These are phyloP conservation scores for Brachionus koreanus DNA, from an alignment of 1,140 invertebrate genomes.

Conservation along the genomic window DNA sequence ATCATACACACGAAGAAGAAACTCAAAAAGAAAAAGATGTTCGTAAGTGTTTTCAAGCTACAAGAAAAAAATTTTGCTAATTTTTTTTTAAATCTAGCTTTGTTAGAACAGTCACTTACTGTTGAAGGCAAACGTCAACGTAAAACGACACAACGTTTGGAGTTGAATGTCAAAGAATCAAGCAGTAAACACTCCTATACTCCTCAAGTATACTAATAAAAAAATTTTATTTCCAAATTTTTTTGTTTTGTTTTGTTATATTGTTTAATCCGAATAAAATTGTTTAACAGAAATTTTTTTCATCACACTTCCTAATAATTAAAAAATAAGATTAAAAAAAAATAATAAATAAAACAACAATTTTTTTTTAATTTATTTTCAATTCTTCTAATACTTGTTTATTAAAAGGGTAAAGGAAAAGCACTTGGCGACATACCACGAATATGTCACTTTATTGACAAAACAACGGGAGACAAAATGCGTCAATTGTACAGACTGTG, in stretches of 20 bases:
- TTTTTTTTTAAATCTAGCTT: constrained; percentile 47
- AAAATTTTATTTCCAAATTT: not conserved
- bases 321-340: not conserved
- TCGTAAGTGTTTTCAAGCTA: not conserved
- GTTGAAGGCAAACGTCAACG: constrained; percentile 54
- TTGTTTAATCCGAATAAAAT: constrained; percentile 14
- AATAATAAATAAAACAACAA: not conserved
- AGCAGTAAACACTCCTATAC: constrained; percentile 43
- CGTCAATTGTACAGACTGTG: constrained; percentile 55
- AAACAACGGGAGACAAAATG: constrained; percentile 52
- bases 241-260: not conserved
- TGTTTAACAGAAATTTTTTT: not conserved
- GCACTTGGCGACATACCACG: constrained; percentile 56
- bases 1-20: not conserved
- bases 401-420: constrained; percentile 54
- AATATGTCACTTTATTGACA: constrained; percentile 54
- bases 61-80: not conserved
- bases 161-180: constrained; percentile 48
- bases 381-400: not conserved
- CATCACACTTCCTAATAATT: not conserved
- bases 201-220: constrained; percentile 48
- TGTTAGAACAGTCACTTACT: constrained; percentile 55
- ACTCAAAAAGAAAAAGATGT: not conserved
- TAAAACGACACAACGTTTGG: constrained; percentile 56
- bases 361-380: too few relatives aligned